Conservation (phyloP, 2,797 vertebrate genomes). For the Clarias pachynema region DNA sequence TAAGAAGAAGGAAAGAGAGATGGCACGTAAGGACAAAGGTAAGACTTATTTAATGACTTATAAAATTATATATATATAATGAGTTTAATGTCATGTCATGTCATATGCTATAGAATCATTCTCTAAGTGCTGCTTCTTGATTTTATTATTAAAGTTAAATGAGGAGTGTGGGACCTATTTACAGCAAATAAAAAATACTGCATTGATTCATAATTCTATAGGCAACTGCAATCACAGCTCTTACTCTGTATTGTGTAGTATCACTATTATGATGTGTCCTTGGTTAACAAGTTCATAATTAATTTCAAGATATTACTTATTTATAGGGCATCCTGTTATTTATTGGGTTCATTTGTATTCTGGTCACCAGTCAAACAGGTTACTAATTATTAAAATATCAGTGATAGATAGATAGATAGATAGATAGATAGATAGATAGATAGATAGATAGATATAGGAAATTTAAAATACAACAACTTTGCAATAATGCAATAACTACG, state of each 20-base stretch:
- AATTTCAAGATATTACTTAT: background rate
- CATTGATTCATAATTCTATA: background rate
- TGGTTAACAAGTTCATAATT: background rate
- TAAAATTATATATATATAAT: background rate
- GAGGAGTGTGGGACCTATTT: background rate
- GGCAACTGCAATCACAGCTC: background rate
- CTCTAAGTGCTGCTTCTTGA: too few species aligned
- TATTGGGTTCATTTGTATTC: background rate
- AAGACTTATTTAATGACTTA: background rate
- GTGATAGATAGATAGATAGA: too few species aligned
- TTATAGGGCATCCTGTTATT: background rate
- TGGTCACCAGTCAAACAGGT: background rate
- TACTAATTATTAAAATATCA: background rate
- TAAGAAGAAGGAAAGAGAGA: background rate
- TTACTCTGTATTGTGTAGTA: background rate
- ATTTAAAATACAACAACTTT: background rate
- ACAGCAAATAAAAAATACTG: background rate
- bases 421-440: too few species aligned
- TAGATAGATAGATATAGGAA: too few species aligned
- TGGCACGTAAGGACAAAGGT: slow-evolving; percentile 4
- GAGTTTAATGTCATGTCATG: background rate
- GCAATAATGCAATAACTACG: background rate
- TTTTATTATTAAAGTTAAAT: background rate
- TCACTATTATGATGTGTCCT: background rate
- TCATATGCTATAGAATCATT: background rate